These are phyloP conservation scores for Phyllotreta striolata DNA, from an alignment of 2,888 invertebrate species.

Conservation along the genomic window DNA sequence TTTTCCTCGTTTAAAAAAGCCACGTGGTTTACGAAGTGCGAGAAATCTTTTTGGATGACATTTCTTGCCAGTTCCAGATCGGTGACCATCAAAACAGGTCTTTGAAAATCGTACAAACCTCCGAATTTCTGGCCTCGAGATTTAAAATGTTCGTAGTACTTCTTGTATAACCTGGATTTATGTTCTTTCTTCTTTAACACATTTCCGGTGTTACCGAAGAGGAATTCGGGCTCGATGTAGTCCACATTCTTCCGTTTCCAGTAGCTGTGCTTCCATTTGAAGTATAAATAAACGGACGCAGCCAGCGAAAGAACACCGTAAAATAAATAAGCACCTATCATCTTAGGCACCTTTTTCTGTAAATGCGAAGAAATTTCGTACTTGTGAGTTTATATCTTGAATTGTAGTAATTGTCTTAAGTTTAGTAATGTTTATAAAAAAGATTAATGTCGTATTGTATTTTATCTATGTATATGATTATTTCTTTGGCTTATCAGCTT, in stretches of 20 bases:
- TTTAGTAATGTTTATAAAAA: too few species aligned
- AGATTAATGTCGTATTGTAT: too few species aligned
- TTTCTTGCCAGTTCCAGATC: slow-evolving; percentile 53
- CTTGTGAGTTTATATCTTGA: too few species aligned
- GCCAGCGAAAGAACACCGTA: too few species aligned
- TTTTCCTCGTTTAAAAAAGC: slow-evolving; percentile 65
- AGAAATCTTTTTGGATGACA: slow-evolving; percentile 54
- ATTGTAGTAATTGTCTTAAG: too few species aligned
- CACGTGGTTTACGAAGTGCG: slow-evolving; percentile 61
- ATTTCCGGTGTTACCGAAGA: slow-evolving; percentile 46
- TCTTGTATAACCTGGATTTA: neutral
- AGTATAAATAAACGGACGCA: neutral
- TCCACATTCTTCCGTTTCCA: slow-evolving; percentile 50
- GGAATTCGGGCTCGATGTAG: slow-evolving; percentile 46
- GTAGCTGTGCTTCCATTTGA: slow-evolving; percentile 42
- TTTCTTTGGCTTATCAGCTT: too few species aligned
- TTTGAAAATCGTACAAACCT: neutral
- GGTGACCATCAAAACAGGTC: slow-evolving; percentile 51
- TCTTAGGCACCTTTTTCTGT: too few species aligned
- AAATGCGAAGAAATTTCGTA: too few species aligned
- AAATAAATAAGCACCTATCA: too few species aligned
- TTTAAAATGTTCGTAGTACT: neutral
- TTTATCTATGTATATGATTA: too few species aligned
- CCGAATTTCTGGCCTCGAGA: neutral
- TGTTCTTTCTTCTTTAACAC: neutral